Evolutionary conservation across 2,113 vertebrate species (phyloP).

Genomic region (Apeltes quadracus): DNA sequence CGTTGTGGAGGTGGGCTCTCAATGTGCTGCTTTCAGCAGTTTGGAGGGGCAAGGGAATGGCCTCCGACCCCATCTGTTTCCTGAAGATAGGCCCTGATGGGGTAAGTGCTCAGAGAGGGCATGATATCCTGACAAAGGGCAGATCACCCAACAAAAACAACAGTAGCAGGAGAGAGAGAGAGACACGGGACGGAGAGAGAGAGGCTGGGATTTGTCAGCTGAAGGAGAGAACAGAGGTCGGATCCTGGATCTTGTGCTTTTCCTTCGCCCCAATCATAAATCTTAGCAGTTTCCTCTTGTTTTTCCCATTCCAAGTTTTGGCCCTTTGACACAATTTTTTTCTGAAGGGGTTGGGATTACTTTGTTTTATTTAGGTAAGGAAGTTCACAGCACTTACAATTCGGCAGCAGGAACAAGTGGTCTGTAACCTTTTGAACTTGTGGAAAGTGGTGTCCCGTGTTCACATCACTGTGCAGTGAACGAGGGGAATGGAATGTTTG

Average conservation of each 20-base stretch:
- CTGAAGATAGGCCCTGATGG: slow-evolving; percentile 95
- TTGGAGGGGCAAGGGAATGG: slow-evolving; percentile 93
- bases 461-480: slow-evolving; percentile 57
- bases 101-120: slow-evolving; percentile 86
- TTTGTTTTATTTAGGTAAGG: slow-evolving; percentile 89
- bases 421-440: slow-evolving; percentile 91
- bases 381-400: slow-evolving; percentile 86
- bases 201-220: slow-evolving; percentile 73
- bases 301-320: slow-evolving; percentile 92
- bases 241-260: slow-evolving; percentile 78
- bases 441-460: slow-evolving; percentile 71
- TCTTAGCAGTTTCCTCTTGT: slow-evolving; percentile 88
- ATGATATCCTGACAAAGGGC: slow-evolving; percentile 92
- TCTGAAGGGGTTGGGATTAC: slow-evolving; percentile 83
- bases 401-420: slow-evolving; percentile 90
- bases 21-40: slow-evolving; percentile 94
- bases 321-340: slow-evolving; percentile 80
- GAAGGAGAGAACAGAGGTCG: slow-evolving; percentile 69
- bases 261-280: slow-evolving; percentile 85
- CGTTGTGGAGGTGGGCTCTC: slow-evolving; percentile 88
- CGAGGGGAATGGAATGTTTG: slow-evolving; percentile 64
- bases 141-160: slow-evolving; percentile 78
- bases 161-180: slow-evolving; percentile 58
- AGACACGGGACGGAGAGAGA: slow-evolving; percentile 49
- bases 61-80: slow-evolving; percentile 98